Conservation (phyloP, 1,140 invertebrate species). For the Drosophila bipectinata region DNA sequence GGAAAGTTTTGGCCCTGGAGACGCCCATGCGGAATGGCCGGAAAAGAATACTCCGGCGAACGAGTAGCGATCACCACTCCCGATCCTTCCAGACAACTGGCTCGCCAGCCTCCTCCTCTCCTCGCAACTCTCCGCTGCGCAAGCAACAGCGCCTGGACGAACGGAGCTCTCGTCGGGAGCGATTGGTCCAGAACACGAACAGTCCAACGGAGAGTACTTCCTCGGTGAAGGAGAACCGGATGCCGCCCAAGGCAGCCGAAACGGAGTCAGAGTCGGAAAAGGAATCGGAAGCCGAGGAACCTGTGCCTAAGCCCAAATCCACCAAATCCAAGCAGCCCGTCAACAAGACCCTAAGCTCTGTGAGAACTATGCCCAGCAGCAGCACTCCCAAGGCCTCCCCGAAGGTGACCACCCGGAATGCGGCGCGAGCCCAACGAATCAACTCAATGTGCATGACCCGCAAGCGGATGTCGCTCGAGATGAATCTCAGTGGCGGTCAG, state of each 20-base stretch:
- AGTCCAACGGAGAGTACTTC: constrained; percentile 65
- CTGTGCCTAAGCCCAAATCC: not conserved
- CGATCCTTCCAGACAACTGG: constrained; percentile 3
- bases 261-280: not conserved
- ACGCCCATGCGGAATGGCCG: constrained; percentile 69
- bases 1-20: constrained; percentile 56
- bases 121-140: constrained; percentile 37
- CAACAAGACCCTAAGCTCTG: not conserved
- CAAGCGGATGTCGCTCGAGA: constrained; percentile 63
- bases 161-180: not conserved
- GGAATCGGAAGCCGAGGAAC: not conserved
- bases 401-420: constrained; percentile 53
- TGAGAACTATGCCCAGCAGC: not conserved
- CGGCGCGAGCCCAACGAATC: constrained; percentile 43
- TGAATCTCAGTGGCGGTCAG: constrained; percentile 58
- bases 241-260: not conserved
- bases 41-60: constrained; percentile 52
- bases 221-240: constrained; percentile 61
- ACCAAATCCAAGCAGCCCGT: not conserved
- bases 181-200: constrained; percentile 16
- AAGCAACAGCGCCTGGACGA: constrained; percentile 62
- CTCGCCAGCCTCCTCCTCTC: constrained; percentile 8
- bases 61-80: constrained; percentile 8
- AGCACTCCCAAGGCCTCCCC: constrained; percentile 43
- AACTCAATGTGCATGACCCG: constrained; percentile 57